Percentiles rank a stretch among this genome's conserved stretches.
Evolutionary conservation across 2,888 invertebrate genomes (phyloP).

Genomic region (Oscheius sp.): DNA sequence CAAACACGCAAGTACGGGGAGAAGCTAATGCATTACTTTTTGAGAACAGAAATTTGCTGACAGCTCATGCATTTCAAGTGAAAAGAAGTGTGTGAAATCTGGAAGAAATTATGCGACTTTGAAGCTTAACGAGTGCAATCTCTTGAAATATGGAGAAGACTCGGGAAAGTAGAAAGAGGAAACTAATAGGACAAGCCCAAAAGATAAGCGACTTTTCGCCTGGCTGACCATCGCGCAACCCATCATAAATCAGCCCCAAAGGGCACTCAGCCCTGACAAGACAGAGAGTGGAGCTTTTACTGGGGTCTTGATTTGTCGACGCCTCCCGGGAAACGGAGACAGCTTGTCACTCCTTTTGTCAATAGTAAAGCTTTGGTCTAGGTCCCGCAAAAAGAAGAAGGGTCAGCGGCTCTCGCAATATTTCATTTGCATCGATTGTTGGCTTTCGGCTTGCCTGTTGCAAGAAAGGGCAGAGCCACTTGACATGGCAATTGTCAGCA

Average conservation of each 20-base stretch:
- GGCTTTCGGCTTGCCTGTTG: too few species aligned
- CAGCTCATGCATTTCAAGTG: background rate
- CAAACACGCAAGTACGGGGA: too few species aligned
- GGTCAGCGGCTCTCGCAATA: background rate
- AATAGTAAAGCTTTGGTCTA: background rate
- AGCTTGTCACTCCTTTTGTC: slow-evolving; percentile 19
- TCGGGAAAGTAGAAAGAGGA: background rate
- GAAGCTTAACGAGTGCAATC: too few species aligned
- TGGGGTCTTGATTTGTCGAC: slow-evolving; percentile 17
- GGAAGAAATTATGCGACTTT: background rate
- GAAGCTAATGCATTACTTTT: too few species aligned
- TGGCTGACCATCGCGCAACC: background rate
- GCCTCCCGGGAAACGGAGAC: slow-evolving; percentile 21
- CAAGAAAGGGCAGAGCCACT: too few species aligned
- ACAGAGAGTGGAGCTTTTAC: background rate
- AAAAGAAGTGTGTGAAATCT: background rate
- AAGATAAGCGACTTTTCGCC: background rate
- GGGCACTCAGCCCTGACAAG: slow-evolving; percentile 3
- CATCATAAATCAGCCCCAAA: background rate
- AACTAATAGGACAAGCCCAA: background rate
- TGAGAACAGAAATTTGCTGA: too few species aligned
- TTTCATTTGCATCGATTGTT: slow-evolving; percentile 20
- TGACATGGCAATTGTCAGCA: too few species aligned
- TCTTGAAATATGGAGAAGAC: too few species aligned
- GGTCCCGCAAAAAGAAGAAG: too few species aligned